A percentile compares a stretch with the other conserved stretches of the same genome.
phyloP scores from a whole-genome alignment of 1,140 invertebrate species.

The Cotesia typhae region DNA sequence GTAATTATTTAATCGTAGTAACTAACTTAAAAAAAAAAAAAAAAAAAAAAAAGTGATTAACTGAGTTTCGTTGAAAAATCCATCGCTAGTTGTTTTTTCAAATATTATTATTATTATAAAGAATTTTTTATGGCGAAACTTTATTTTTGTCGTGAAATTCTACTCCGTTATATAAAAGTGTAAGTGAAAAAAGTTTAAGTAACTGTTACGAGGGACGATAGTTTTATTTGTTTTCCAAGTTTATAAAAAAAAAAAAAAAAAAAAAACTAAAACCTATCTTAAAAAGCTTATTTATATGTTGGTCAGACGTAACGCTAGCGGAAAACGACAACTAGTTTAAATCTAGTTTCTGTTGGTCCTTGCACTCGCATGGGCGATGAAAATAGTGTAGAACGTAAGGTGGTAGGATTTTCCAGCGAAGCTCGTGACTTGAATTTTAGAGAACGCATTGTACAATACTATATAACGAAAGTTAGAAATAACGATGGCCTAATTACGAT shows the following conservation, averaged over 20 bases:
- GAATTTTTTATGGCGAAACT: neutral
- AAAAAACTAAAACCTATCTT: no score
- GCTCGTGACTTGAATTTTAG: constrained; percentile 43
- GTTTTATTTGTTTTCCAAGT: no score
- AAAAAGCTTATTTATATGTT: no score
- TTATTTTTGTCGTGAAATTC: neutral
- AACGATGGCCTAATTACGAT: constrained; percentile 42
- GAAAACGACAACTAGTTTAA: neutral
- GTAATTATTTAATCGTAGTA: neutral
- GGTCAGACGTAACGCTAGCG: neutral
- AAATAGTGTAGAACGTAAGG: constrained; percentile 21
- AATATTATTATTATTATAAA: no score
- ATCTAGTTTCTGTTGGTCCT: no score
- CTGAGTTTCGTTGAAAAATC: no score
- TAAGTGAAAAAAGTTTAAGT: constrained; percentile 17
- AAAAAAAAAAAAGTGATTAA: no score
- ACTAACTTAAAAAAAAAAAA: no score
- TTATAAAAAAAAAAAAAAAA: no score
- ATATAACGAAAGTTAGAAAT: constrained; percentile 34
- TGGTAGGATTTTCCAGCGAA: constrained; percentile 30
- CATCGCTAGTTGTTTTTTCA: neutral
- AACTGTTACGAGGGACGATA: constrained; percentile 13
- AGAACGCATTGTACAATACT: constrained; percentile 39
- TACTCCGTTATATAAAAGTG: neutral
- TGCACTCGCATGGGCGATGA: constrained; percentile 4